Base-by-base conservation (phyloP, 92 coral and sea anemone genomes). In the Bergia puertoricense region DNA sequence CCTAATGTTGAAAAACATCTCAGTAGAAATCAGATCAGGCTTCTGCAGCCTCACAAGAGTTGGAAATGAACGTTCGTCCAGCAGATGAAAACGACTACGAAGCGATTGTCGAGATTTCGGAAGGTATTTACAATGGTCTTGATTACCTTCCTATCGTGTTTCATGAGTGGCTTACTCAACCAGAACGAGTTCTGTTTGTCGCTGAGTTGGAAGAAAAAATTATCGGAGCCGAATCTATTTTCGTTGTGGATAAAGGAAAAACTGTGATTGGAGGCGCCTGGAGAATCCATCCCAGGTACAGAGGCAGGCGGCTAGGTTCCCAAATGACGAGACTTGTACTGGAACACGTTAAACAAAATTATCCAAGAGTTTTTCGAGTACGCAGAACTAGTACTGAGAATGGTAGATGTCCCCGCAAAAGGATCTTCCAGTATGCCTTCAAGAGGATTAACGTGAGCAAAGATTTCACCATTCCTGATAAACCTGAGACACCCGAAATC, bases 141-240 rank as follows among this genome's bases (percentile, higher is more conserved):
- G 89, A 86, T 45, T 86, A 76, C 44, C 43, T 86, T n/a, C 89
- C 89, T 9, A 50, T 48, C 44, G 89, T 86, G 22, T 86, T 86
- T 76, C 56, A 73, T 5, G 42, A 54, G 67, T 86, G 89, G 89
- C 89, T 86, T 36, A 74, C 48, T 22, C 81, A 86, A 2, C 71
- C 74, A 14, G 23, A 59, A 18, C 82, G 89, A 3, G 48, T 37
- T 22, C 43, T 86, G 1, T 16, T 86, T 41, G 89, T 86, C 1
- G 89, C 89, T 0, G 89, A 86, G 45, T 43, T 57, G 20, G 82
- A 18, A 8, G 77, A 57, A 2, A 66, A 10, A 6, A 81, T 86
- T 23, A 86, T 86, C 37, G 89, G 89, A 57, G 36, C 74, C 36
- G 50, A 75, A 23, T 73, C 89, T 22, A 76, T 86, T 59, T 81